Evolutionary conservation across 2,888 invertebrate genomes (phyloP), one percentile per base, ranked within the genome.

Genomic region (Acrocyrtus sp.): DNA sequence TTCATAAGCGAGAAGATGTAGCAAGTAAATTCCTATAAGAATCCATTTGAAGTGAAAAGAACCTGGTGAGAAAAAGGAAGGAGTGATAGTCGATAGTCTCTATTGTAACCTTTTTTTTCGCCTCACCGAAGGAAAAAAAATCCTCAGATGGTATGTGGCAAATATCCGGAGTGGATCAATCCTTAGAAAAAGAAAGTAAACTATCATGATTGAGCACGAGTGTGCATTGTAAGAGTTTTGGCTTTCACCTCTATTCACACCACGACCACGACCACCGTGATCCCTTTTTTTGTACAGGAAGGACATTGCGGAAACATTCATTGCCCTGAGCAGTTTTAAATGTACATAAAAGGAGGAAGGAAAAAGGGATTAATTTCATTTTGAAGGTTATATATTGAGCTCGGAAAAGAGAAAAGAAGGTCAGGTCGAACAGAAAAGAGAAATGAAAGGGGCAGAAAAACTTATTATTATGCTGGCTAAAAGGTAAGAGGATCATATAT

Each of bases 81-180:
- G n/a, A n/a, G n/a, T n/a, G n/a, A n/a, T n/a, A n/a, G n/a, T n/a
- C n/a, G n/a, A n/a, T n/a, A n/a, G n/a, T n/a, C n/a, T n/a, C n/a
- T n/a, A n/a, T 34, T 34, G 6, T 34, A 34, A 34, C 34, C 34
- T 34, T 34, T 34, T 34, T 34, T 12, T 12, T 34, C n/a, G n/a
- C n/a, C n/a, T 8, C 34, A 5, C 34, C 34, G 34, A 34, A n/a
- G n/a, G n/a, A n/a, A n/a, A n/a, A n/a, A n/a, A 34, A 34, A 34
- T 8, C 34, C 34, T 34, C 34, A 34, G 34, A 34, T 34, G 34
- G 34, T n/a, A n/a, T n/a, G n/a, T 34, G 5, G 34, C 34, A 34
- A 29, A 67, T 41, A 67, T 67, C 60, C 67, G 53, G 66, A 66
- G 66, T 66, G 21, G 67, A 67, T 67, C 67, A 67, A 60, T 66